These are phyloP conservation scores for Amphipoea oculea DNA, from an alignment of 2,888 invertebrate species.

Conservation along the genomic window DNA sequence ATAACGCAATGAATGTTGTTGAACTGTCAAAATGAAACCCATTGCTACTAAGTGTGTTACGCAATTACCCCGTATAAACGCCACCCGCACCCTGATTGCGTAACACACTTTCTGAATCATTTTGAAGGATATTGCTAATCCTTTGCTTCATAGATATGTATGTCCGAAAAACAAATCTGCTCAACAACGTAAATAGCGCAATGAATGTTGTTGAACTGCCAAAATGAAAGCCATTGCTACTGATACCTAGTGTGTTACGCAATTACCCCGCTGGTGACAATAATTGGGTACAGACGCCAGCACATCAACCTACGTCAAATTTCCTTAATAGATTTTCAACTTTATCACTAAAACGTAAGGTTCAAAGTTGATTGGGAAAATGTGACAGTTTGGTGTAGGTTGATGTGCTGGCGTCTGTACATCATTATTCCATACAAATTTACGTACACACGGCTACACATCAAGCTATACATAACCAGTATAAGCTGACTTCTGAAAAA, in stretches of 20 bases:
- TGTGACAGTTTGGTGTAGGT: no score
- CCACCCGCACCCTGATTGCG: no score
- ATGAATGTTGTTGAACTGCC: neutral
- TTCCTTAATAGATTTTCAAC: no score
- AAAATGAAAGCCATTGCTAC: neutral
- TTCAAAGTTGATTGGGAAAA: no score
- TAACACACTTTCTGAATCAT: no score
- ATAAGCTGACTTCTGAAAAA: no score
- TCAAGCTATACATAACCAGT: no score
- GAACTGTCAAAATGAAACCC: neutral
- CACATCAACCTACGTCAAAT: no score
- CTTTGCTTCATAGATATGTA: no score
- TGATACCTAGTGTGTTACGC: no score
- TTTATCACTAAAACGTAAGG: no score
- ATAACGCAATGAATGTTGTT: neutral
- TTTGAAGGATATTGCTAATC: neutral
- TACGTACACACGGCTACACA: neutral
- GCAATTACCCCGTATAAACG: neutral
- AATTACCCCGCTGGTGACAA: neutral
- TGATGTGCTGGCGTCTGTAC: no score
- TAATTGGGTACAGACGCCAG: neutral
- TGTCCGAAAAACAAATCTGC: neutral
- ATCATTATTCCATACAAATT: neutral
- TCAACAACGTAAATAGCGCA: neutral
- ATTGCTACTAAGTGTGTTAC: neutral